Base-by-base conservation (phyloP, 2,797 vertebrate genomes). In the Malacoraja senta region DNA sequence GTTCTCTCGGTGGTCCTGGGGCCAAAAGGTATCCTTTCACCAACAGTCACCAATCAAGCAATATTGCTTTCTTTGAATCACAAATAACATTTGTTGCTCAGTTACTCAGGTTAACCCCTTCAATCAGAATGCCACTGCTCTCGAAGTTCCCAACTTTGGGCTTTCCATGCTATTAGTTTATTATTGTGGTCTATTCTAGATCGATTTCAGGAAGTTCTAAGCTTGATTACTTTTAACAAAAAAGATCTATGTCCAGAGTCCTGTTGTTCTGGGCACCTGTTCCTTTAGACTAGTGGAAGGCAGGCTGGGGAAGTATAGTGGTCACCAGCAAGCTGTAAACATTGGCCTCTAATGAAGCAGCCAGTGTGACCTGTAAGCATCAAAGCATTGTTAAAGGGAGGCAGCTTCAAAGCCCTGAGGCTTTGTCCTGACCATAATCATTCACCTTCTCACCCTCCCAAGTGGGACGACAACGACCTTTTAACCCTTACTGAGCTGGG, bases 341-440 rank as follows among this genome's bases (percentile, higher is more conserved):
- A 24, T 58, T 10, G 83, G 83, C 71, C 38, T 29, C 38, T n/a
- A 15, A 44, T 92, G 21, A 92, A 76, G 38, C 24, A 53, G 38
- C 3, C 8, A 58, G 44, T 58, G 71, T 74, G 68, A 92, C 90
- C 71, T 26, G 21, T 9, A 35, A 76, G 38, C 71, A 29, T 92
- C 90, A 74, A 74, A 29, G 71, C 90, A 68, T 53, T 92, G 90
- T 92, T 92, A 76, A 91, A 76, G 24, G 38, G n/a, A 35, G 24
- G 38, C 26, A 53, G 10, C 71, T 74, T 76, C 68, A 76, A 76
- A 92, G 90, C 35, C 10, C 38, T 12, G 13, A 26, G 44, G 68
- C 90, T 74, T 58, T 74, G 38, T 92, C 10, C 26, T 8, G 38
- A 24, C 38, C 38, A 26, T 74, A 26, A 92, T 74, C 71, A 26